Evolutionary conservation across 2,888 invertebrate species (phyloP), one percentile per base, ranked within the genome.

Genomic region (Therioaphis trifolii): DNA sequence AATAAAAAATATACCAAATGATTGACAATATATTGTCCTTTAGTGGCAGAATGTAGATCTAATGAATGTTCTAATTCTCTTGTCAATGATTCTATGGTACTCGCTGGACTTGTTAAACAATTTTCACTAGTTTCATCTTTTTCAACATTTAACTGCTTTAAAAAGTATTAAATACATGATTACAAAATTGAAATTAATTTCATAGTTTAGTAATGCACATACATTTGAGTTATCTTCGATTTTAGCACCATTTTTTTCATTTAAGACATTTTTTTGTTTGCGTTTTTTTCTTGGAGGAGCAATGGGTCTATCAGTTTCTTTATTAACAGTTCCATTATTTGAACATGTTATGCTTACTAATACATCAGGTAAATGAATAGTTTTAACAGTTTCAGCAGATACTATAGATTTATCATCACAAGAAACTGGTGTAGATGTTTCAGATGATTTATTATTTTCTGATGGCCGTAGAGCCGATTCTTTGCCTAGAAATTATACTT

Each of bases 231-330:
- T 74, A 74, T 74, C 40, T 74, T 74, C 35, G 24, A 49, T 40
- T 74, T 72, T 74, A 82, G 63, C 72, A 82, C 61, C 49, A 49
- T 63, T 18, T 88, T 88, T 29, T 74, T 74, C 52, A 74, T 88
- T 88, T 77, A 89, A 88, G 24, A 88, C 88, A 84, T 88, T 88
- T 49, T 87, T 87, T 88, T 90, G 89, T 88, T 91, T 90, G 89
- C 94, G 92, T 90, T 94, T 93, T 89, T 94, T 95, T 87, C 96
- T 89, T 0, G 96, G 96, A 85, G 96, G 96, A 80, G 96, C 93
- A 58, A 94, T 90, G 4, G 94, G 87, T 52, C 63, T 74, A 77
- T 87, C 87, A 29, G 58, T 74, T 75, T 84, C 68, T 61, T 78
- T 55, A 69, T 9, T 71, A 55, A 55, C 12, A 43, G 89, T 88